Evolutionary conservation across 2,888 invertebrate species (phyloP), one percentile per base, ranked within the genome.

Genomic region (Eurois occulta): DNA sequence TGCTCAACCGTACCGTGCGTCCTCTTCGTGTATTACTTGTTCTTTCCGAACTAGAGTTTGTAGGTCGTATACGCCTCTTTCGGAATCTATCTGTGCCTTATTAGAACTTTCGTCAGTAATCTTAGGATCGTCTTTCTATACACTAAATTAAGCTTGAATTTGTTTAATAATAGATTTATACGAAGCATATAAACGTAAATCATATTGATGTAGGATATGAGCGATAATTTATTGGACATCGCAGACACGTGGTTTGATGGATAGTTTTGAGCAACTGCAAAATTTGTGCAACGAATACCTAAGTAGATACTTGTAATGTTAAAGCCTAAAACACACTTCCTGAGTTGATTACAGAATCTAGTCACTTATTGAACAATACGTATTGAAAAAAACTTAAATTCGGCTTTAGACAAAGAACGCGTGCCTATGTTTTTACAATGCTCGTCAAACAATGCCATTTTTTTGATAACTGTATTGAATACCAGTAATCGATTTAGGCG

Each of bases 1-100:
- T 94, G 93, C 93, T 94, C 92, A 92, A 90, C 93, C 96, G 95
- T 94, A 90, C 46, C 78, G 77, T 68, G 84, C 65, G 84, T 87
- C 87, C 84, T 88, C 86, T 80, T 78, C 68, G 77, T 46, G 78
- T 70, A 84, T 86, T 86, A 78, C 71, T 71, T 52, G 80, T 76
- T 64, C 77, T 21, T 64, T 28, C n/a, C 38, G 13, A 83, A 84
- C 71, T 75, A 72, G 69, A 62, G 43, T 79, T 72, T 70, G 52
- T 66, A 13, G n/a, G n/a, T n/a, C n/a, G n/a, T 64, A 21, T 75
- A 64, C 72, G 52, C 58, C 10, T 35, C 41, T 70, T 77, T 73
- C 11, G n/a, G 28, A 81, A 28, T 52, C 68, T 62, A 70, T 60
- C 77, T 32, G 7, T 62, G 55, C 68, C 71, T 64, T 83, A 72